Percentiles rank a stretch among this genome's conserved stretches.
These are phyloP conservation scores for Microplitis manilae DNA, from an alignment of 2,888 invertebrate genomes.

Conservation along the genomic window DNA sequence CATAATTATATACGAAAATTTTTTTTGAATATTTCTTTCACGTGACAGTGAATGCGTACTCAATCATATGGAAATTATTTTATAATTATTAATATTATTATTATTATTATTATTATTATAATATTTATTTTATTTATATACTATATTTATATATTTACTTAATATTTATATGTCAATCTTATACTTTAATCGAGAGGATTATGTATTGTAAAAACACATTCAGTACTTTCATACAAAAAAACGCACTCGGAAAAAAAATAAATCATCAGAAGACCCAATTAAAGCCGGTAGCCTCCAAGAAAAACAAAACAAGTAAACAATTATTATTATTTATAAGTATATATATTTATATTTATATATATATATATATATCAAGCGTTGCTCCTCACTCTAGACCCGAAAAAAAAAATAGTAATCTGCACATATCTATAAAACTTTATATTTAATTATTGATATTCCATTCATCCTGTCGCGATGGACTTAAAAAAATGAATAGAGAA, in stretches of 20 bases:
- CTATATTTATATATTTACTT: constrained; percentile 9
- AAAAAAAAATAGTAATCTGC: not conserved
- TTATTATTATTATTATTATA: not conserved
- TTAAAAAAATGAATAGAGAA: too few relatives aligned
- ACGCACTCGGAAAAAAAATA: constrained; percentile 56
- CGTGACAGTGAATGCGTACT: constrained; percentile 48
- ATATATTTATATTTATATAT: not conserved
- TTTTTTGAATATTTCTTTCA: constrained; percentile 49
- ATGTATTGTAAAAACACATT: constrained; percentile 38
- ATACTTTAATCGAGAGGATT: constrained; percentile 30
- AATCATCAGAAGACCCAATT: constrained; percentile 10
- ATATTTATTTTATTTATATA: constrained; percentile 19
- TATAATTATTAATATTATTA: not conserved
- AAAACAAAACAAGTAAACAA: constrained; percentile 38
- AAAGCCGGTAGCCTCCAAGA: constrained; percentile 16
- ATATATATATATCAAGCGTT: not conserved
- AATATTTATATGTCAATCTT: constrained; percentile 25
- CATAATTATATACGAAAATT: constrained; percentile 63
- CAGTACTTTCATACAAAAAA: constrained; percentile 51
- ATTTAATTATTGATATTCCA: not conserved
- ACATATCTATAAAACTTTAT: not conserved
- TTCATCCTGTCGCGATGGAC: not conserved
- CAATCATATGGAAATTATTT: constrained; percentile 42
- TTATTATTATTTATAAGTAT: constrained; percentile 19
- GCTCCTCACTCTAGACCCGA: not conserved